Percentiles rank a stretch among this genome's conserved stretches.
Conservation (phyloP, 2,797 vertebrate genomes). For the Acridotheres tristis region DNA sequence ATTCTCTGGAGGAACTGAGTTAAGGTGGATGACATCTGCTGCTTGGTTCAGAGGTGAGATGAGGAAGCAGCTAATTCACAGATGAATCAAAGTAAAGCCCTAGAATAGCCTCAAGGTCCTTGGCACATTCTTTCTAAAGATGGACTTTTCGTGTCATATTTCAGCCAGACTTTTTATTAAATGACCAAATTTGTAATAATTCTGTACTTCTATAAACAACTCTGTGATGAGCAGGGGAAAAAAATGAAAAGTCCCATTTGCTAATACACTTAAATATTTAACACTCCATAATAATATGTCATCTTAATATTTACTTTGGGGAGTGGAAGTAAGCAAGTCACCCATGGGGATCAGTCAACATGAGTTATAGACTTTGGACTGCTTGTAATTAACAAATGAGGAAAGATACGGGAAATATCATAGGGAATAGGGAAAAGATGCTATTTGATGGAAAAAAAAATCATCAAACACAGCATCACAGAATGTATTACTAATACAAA, state of each 20-base stretch:
- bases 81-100: neutral
- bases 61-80: neutral
- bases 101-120: neutral
- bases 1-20: neutral
- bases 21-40: neutral
- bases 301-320: neutral
- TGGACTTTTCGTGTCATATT: neutral
- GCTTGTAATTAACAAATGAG: neutral
- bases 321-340: neutral
- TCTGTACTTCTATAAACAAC: neutral
- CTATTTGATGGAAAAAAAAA: neutral
- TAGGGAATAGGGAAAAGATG: neutral
- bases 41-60: neutral
- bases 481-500: neutral
- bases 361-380: neutral
- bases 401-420: neutral
- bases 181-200: neutral
- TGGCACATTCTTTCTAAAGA: neutral
- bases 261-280: conserved; percentile 24
- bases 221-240: neutral
- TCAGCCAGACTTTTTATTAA: neutral
- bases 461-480: neutral
- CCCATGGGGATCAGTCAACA: neutral
- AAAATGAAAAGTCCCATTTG: neutral
- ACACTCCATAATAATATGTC: neutral